A percentile compares a stretch with the other conserved stretches of the same genome.
phyloP scores from a whole-genome alignment of 2,113 vertebrate genomes.

The Haemorhous mexicanus region DNA sequence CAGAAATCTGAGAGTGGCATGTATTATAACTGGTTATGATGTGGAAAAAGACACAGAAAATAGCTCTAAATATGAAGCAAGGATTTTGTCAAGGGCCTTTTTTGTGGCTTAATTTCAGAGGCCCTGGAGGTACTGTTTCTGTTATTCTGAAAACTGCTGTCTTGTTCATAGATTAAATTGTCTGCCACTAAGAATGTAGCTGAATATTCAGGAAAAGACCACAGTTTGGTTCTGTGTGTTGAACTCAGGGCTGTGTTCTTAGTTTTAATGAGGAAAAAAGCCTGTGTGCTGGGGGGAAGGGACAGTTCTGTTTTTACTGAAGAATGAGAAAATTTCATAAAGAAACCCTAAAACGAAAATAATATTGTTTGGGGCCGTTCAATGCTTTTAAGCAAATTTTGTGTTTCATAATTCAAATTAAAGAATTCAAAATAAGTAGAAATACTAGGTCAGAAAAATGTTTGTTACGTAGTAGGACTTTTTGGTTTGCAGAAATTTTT shows the following conservation, averaged over 20 bases:
- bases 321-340: background rate
- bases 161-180: background rate
- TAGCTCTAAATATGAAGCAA: background rate
- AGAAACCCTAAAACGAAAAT: background rate
- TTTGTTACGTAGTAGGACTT: accelerated
- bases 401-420: background rate
- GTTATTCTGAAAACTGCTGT: background rate
- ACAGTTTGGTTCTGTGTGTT: background rate
- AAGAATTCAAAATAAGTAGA: background rate
- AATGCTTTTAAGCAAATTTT: background rate
- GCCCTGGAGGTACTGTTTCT: background rate
- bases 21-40: background rate
- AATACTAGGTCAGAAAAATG: background rate
- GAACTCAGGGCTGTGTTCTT: background rate
- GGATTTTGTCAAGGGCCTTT: background rate
- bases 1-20: background rate
- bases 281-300: background rate
- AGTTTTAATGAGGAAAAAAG: background rate
- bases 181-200: background rate
- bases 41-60: background rate
- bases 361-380: background rate
- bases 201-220: background rate
- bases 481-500: background rate
- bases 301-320: background rate
- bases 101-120: background rate